Conservation (phyloP, 2,888 invertebrate species). For the Andrena fulva region DNA sequence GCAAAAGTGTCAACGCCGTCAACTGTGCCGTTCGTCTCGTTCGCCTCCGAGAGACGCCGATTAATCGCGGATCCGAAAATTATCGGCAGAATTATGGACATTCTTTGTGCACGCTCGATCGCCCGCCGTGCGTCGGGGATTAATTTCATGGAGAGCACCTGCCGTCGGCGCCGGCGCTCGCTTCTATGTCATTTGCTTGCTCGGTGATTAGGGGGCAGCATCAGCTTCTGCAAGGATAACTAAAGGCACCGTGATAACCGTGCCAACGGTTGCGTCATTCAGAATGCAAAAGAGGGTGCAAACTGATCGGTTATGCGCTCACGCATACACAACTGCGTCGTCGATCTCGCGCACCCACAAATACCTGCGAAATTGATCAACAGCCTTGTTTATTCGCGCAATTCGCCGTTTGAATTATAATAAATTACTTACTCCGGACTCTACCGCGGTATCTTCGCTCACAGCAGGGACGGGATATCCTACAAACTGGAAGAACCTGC, state of each 20-base stretch:
- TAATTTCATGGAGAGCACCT: slow-evolving; percentile 34
- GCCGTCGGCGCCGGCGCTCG: slow-evolving; percentile 44
- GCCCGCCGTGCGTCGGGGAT: slow-evolving; percentile 10
- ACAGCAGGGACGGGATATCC: no score
- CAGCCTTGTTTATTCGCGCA: no score
- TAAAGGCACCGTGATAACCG: slow-evolving; percentile 5
- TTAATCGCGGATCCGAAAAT: slow-evolving; percentile 16
- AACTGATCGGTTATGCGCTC: no score
- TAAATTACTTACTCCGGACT: no score
- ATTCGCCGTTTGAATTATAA: no score
- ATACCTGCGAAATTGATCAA: no score
- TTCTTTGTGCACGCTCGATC: slow-evolving; percentile 14
- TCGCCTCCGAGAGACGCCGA: slow-evolving; percentile 6
- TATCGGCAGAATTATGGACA: slow-evolving; percentile 19
- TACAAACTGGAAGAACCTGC: background rate
- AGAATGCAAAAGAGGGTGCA: slow-evolving; percentile 3
- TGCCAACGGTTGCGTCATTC: slow-evolving; percentile 19
- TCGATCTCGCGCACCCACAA: no score
- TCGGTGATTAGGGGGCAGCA: slow-evolving; percentile 27
- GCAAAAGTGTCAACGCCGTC: slow-evolving; percentile 49
- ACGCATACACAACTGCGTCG: no score
- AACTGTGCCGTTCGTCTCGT: slow-evolving; percentile 30
- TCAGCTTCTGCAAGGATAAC: slow-evolving; percentile 19
- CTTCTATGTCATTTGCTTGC: slow-evolving; percentile 32
- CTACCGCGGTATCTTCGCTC: background rate